Percentiles rank a stretch among this genome's conserved stretches.
Conservation (phyloP, 2,888 invertebrate species). For the Drosophila differens region DNA sequence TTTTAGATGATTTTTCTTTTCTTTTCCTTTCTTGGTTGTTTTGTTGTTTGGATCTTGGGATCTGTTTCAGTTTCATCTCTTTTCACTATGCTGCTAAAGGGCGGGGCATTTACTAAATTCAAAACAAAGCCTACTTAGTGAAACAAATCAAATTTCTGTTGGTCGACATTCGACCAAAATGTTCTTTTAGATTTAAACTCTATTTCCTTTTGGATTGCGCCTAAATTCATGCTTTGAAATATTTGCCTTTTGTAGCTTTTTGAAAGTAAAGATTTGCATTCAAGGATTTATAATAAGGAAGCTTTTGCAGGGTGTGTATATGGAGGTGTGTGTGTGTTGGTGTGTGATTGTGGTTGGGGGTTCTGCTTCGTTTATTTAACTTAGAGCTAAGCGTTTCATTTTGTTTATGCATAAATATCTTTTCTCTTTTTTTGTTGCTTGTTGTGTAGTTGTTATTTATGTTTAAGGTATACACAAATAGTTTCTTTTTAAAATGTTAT, state of each 20-base stretch:
- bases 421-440: conserved; percentile 53
- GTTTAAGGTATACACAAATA: conserved; percentile 79
- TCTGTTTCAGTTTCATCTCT: conserved; percentile 28
- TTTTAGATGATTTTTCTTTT: conserved; percentile 10
- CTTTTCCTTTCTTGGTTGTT: conserved; percentile 12
- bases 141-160: conserved; percentile 39
- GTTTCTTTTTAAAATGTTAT: conserved; percentile 59
- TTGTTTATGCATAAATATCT: conserved; percentile 81
- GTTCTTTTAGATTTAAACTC: conserved; percentile 25
- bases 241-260: conserved; percentile 57
- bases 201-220: conserved; percentile 59
- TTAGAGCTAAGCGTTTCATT: conserved; percentile 77
- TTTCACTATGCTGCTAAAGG: conserved; percentile 30
- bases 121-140: conserved; percentile 40
- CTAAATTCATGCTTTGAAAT: conserved; percentile 75
- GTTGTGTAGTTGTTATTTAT: conserved; percentile 44
- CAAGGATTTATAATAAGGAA: conserved; percentile 36
- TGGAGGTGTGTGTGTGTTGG: conserved; percentile 18
- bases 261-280: conserved; percentile 59
- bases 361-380: conserved; percentile 71
- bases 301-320: conserved; percentile 1
- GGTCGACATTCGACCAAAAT: conserved; percentile 28
- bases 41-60: conserved; percentile 32
- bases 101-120: conserved; percentile 63
- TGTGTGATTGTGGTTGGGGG: conserved; percentile 33